phyloP scores from a whole-genome alignment of 2,797 vertebrate species.

The Sphenodon punctatus region DNA sequence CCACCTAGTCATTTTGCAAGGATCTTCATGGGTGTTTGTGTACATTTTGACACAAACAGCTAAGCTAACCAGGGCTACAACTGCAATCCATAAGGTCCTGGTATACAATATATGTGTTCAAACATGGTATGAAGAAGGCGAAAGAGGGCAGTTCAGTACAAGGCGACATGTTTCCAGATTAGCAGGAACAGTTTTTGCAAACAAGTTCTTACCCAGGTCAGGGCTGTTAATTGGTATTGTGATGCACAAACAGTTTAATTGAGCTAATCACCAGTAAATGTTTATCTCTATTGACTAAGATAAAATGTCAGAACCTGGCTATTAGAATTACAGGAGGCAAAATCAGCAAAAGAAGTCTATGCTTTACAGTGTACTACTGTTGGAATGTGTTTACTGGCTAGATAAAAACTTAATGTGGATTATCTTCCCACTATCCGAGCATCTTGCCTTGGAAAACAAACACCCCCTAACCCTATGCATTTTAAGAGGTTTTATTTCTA shows the following conservation, averaged over 20 bases:
- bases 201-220: conserved; percentile 18
- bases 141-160: conserved; percentile 62
- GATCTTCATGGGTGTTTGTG: not conserved
- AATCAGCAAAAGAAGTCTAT: conserved; percentile 32
- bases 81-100: no score
- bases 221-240: conserved; percentile 28
- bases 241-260: conserved; percentile 48
- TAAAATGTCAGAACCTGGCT: conserved; percentile 47
- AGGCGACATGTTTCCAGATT: conserved; percentile 31
- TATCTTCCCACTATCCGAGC: conserved; percentile 18
- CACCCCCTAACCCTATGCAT: not conserved
- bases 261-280: conserved; percentile 39
- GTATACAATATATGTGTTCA: conserved; percentile 29
- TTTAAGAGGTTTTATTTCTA: no score
- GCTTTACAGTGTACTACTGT: conserved; percentile 14
- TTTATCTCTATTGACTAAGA: conserved; percentile 35
- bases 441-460: conserved; percentile 29
- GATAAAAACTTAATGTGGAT: conserved; percentile 5
- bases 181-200: conserved; percentile 26
- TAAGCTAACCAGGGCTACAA: no score
- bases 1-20: conserved; percentile 10
- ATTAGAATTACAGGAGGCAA: conserved; percentile 33
- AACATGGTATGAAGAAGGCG: conserved; percentile 28
- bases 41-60: no score
- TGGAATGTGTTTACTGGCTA: conserved; percentile 16